A percentile compares a stretch with the other conserved stretches of the same genome.
phyloP scores from a whole-genome alignment of 2,113 vertebrate species.

The Lonchura striata region DNA sequence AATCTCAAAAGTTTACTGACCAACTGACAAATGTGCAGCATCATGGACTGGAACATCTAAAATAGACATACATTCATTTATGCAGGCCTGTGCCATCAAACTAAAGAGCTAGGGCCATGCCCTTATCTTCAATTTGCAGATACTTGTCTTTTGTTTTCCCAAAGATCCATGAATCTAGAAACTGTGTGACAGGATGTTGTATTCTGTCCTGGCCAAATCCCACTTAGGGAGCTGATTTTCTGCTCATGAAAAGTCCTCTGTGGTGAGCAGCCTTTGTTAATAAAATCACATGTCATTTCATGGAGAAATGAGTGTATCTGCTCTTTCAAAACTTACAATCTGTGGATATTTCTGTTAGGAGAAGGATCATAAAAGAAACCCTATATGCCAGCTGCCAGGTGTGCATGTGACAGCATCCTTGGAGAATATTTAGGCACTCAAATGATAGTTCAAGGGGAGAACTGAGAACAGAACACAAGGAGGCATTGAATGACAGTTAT shows the following conservation, averaged over 20 bases:
- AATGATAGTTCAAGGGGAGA: not conserved
- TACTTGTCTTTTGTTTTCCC: not conserved
- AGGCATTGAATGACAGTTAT: not conserved
- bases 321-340: not conserved
- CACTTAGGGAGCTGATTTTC: not conserved
- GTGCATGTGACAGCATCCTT: not conserved
- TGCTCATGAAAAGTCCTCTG: not conserved
- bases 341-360: conserved; percentile 11
- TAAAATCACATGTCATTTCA: not conserved
- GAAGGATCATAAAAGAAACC: not conserved
- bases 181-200: not conserved
- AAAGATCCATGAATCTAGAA: not conserved
- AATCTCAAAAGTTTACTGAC: not conserved
- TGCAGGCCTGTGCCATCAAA: not conserved
- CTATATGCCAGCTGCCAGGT: conserved; percentile 17
- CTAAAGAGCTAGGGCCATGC: not conserved
- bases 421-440: not conserved
- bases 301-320: not conserved
- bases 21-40: not conserved
- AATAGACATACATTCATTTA: not conserved
- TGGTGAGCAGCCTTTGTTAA: not conserved
- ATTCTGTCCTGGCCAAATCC: not conserved
- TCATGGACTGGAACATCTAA: not conserved
- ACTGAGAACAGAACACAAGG: not conserved
- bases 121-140: not conserved